phyloP scores from a whole-genome alignment of 2,888 invertebrate genomes.

The Xylota sylvarum region DNA sequence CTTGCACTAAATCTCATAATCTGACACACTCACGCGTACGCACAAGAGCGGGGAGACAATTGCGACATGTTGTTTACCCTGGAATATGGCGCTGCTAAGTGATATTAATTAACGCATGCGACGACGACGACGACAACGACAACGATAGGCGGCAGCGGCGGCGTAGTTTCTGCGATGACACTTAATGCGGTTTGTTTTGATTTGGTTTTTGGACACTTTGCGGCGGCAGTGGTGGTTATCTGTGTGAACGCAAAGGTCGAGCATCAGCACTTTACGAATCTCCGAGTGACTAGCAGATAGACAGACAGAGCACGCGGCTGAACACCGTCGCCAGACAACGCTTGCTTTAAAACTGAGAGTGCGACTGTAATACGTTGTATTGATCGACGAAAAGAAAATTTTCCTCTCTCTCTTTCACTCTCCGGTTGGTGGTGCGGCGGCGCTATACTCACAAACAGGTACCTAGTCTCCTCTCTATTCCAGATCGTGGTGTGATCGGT shows the following conservation, averaged over 20 bases:
- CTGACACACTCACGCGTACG: conserved; percentile 21
- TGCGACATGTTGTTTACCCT: conserved; percentile 24
- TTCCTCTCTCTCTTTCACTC: conserved; percentile 26
- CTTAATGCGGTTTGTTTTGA: conserved; percentile 41
- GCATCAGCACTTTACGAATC: conserved; percentile 9
- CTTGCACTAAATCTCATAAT: conserved; percentile 42
- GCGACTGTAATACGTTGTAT: conserved; percentile 43
- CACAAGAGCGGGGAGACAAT: background rate
- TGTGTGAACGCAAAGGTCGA: conserved; percentile 34
- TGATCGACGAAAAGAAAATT: conserved; percentile 60
- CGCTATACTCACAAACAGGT: conserved; percentile 26
- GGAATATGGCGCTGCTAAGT: conserved; percentile 26
- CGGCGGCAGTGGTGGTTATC: conserved; percentile 40
- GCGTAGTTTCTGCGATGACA: conserved; percentile 44
- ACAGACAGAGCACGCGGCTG: conserved; percentile 19
- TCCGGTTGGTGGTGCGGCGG: background rate
- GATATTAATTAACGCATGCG: conserved; percentile 54
- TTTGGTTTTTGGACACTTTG: conserved; percentile 4
- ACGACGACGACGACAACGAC: background rate
- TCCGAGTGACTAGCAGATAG: conserved; percentile 16
- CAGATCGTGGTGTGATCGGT: conserved; percentile 46
- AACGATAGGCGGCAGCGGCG: background rate
- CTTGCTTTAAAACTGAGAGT: conserved; percentile 71
- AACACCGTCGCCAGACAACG: conserved; percentile 53
- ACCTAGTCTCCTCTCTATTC: conserved; percentile 11